Base-by-base conservation (phyloP, 2,888 invertebrate genomes). In the Rhyacophila evoluta region DNA sequence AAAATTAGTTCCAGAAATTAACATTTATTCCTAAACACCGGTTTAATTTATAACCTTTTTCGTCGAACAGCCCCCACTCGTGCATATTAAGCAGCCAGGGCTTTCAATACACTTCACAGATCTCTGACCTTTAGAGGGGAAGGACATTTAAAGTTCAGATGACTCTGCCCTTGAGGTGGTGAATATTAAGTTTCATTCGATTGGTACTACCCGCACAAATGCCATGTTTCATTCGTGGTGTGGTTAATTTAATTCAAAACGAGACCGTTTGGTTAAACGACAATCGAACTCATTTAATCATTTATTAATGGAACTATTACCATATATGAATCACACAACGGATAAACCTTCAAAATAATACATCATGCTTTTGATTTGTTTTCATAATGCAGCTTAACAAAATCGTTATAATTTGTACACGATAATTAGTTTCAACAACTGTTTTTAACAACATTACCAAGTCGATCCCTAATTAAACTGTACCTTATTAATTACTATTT, bases 211-310 rank as follows among this genome's bases (percentile, higher is more conserved):
- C 19, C 55, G 10, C 29, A 33, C 29, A 55, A 55, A 55, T 19
- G 25, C 25, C 19, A 55, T 55, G 19, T 55, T 4, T 55, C 55
- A 55, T 25, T 19, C 55, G 6, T 33, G 29, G 6, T 55, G 25
- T 19, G 55, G 55, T 55, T 55, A 55, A 55, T 55, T 55, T 55
- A 55, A 55, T 55, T 55, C 55, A 55, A 55, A 55, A 55, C 19
- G 25, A 15, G 25, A 55, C 8, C 19, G 55, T 10, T 2, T 19
- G 55, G 55, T 25, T 55, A 39, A 39, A n/a, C 2, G 29, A 33
- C 2, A 2, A 6, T 4, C 6, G 29, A 33, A 33, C 29, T 6
- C 29, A 33, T 4, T 33, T 2, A 33, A 33, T 33, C 29, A 33
- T 33, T 33, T 33, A 33, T 33, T 33, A 4, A 6, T 33, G 29